Percentiles rank a stretch among this genome's conserved stretches.
Conservation (phyloP, 2,113 vertebrate genomes). For the Empidonax alnorum region DNA sequence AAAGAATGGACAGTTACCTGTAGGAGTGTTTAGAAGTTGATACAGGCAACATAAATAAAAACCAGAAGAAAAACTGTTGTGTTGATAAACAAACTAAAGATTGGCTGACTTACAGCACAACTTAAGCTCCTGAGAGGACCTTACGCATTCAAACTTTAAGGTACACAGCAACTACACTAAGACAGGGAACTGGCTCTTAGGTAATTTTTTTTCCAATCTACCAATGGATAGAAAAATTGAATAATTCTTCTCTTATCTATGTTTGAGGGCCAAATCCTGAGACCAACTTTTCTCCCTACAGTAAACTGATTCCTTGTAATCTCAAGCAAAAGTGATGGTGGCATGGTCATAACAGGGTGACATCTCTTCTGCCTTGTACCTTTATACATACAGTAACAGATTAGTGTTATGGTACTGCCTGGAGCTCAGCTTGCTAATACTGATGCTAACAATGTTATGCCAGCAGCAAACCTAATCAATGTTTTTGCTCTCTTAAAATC, state of each 20-base stretch:
- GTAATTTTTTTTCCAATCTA: neutral
- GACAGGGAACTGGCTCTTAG: neutral
- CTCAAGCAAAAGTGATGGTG: neutral
- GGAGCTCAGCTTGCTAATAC: neutral
- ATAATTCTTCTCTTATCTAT: neutral
- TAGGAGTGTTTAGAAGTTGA: neutral
- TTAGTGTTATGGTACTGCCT: neutral
- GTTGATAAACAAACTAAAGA: neutral
- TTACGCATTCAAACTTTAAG: neutral
- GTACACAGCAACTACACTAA: neutral
- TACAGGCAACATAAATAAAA: neutral
- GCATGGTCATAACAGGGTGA: fast-evolving
- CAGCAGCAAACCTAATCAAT: neutral
- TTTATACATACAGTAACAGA: neutral
- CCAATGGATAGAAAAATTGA: neutral
- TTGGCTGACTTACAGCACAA: neutral
- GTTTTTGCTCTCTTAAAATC: neutral
- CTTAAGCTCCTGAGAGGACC: neutral
- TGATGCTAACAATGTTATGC: neutral
- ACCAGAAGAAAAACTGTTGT: neutral
- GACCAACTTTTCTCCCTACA: neutral
- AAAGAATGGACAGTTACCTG: neutral
- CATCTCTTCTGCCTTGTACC: neutral
- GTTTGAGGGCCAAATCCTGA: neutral
- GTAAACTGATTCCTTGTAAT: neutral